phyloP scores from a whole-genome alignment of 2,888 invertebrate genomes.

The Limnephilus marmoratus region DNA sequence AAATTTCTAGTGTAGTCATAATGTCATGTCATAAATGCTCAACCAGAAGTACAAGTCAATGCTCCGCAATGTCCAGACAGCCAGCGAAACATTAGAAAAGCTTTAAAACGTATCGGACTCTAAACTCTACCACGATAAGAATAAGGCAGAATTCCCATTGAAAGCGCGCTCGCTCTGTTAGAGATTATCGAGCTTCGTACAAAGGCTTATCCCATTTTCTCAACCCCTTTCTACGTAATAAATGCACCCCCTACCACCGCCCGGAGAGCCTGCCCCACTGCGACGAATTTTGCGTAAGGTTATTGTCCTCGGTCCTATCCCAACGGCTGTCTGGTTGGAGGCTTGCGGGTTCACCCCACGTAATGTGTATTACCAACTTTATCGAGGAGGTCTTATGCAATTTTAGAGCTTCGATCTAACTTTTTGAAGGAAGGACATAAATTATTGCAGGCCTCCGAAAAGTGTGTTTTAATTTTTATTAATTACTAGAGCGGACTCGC shows the following conservation, averaged over 20 bases:
- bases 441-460: not conserved
- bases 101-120: not conserved
- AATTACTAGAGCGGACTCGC: no score
- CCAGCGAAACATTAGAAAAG: not conserved
- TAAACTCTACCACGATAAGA: not conserved
- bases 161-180: not conserved
- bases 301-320: conserved; percentile 70
- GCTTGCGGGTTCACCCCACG: not conserved
- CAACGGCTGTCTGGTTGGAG: conserved; percentile 54
- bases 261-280: conserved; percentile 77
- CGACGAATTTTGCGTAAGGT: conserved; percentile 79
- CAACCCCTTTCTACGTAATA: conserved; percentile 35
- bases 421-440: not conserved
- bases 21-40: not conserved
- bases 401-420: not conserved
- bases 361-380: not conserved
- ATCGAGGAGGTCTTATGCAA: not conserved
- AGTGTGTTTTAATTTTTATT: not conserved
- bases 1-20: no score
- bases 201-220: not conserved
- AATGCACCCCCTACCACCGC: conserved; percentile 70
- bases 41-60: not conserved
- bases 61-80: not conserved
- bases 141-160: not conserved
- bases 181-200: not conserved